These are phyloP conservation scores for Lepus timidus DNA, from an alignment of 2,113 vertebrate genomes.

Conservation along the genomic window DNA sequence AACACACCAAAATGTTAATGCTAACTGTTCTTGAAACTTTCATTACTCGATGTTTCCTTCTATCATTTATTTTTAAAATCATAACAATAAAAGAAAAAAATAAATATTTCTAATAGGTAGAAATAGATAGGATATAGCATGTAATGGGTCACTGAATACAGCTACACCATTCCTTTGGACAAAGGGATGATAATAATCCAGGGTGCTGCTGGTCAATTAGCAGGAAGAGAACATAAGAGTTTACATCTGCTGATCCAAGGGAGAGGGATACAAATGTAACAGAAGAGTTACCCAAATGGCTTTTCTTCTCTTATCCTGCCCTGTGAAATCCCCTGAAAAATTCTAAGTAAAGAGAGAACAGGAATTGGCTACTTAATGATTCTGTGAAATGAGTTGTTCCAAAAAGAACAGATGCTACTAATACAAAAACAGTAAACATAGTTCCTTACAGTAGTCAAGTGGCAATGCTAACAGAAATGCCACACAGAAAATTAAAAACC, in stretches of 20 bases:
- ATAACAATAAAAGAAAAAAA: constrained; percentile 45
- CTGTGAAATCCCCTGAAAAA: constrained; percentile 55
- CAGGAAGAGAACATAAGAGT: constrained; percentile 76
- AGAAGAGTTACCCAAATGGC: constrained; percentile 56
- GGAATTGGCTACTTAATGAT: constrained; percentile 50
- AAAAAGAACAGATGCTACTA: constrained; percentile 68
- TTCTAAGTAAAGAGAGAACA: constrained; percentile 71
- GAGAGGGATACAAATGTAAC: constrained; percentile 36
- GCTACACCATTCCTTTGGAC: constrained; percentile 27
- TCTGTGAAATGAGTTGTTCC: constrained; percentile 64
- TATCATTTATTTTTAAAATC: constrained; percentile 54
- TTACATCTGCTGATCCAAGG: constrained; percentile 46
- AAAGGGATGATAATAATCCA: constrained; percentile 59
- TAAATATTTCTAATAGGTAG: constrained; percentile 17
- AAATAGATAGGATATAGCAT: constrained; percentile 2
- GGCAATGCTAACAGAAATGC: constrained; percentile 51
- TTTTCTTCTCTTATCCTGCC: constrained; percentile 57
- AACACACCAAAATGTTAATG: constrained; percentile 37
- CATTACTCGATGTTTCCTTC: constrained; percentile 52
- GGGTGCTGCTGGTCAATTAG: constrained; percentile 60
- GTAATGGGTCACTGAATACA: constrained; percentile 43
- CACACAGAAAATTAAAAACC: constrained; percentile 55
- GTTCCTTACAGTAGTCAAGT: constrained; percentile 17
- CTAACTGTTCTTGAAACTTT: constrained; percentile 31
- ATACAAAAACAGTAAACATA: constrained; percentile 46